phyloP scores from a whole-genome alignment of 2,888 invertebrate genomes.

The Dryobotodes eremita region DNA sequence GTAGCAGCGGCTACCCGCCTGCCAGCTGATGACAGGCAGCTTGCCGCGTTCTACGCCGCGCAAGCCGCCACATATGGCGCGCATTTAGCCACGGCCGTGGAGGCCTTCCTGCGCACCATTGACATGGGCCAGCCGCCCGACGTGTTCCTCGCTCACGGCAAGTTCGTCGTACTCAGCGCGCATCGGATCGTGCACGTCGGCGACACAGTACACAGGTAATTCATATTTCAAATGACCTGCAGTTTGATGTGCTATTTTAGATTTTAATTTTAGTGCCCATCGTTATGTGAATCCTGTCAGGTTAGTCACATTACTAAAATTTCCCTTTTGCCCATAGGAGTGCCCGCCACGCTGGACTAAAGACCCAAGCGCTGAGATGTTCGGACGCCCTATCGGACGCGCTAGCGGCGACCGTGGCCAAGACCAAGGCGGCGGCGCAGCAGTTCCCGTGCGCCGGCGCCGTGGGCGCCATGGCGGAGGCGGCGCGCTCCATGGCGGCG shows the following conservation, averaged over 20 bases:
- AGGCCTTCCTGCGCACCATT: constrained; percentile 97
- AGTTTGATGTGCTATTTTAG: not conserved
- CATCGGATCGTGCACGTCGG: constrained; percentile 98
- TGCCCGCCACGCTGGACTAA: constrained; percentile 93
- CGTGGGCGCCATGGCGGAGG: constrained; percentile 98
- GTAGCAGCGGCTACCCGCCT: constrained; percentile 90
- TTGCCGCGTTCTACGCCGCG: constrained; percentile 96
- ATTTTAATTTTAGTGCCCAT: not conserved
- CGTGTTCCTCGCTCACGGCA: constrained; percentile 97
- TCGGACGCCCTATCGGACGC: constrained; percentile 96
- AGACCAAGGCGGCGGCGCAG: constrained; percentile 97
- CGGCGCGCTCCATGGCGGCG: constrained; percentile 96
- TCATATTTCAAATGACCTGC: not conserved
- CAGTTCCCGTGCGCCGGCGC: constrained; percentile 97
- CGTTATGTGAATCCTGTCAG: not conserved
- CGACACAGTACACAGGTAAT: constrained; percentile 95
- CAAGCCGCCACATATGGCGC: constrained; percentile 96
- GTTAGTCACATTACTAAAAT: not conserved
- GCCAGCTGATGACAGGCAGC: constrained; percentile 95
- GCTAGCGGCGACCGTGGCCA: constrained; percentile 95
- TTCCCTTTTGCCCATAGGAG: constrained; percentile 89
- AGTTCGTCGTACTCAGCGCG: constrained; percentile 98
- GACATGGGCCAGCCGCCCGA: constrained; percentile 98
- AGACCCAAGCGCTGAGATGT: constrained; percentile 93
- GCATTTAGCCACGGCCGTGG: constrained; percentile 96